A percentile compares a stretch with the other conserved stretches of the same genome.
Evolutionary conservation across 2,888 invertebrate genomes (phyloP).

Genomic region (Caenorhabditis panamensis): DNA sequence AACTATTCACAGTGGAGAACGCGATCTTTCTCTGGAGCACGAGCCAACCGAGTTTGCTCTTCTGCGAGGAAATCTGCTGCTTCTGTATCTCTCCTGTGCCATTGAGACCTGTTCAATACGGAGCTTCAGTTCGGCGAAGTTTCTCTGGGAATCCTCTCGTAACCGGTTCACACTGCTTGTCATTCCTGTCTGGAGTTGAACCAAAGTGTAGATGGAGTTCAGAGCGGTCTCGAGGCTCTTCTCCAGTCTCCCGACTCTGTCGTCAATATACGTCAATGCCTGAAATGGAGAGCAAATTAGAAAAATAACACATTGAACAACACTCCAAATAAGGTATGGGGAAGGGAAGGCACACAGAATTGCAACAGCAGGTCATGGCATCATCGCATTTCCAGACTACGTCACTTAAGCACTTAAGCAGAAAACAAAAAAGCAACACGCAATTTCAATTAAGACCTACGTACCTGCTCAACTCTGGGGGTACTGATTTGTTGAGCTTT

Average conservation of each 20-base stretch:
- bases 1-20: conserved; percentile 29
- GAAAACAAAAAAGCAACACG: neutral
- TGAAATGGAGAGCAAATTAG: neutral
- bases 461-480: conserved; percentile 56
- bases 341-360: neutral
- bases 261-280: conserved; percentile 68
- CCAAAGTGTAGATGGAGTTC: conserved; percentile 76
- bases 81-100: conserved; percentile 1
- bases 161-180: conserved; percentile 74
- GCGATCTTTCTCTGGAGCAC: conserved; percentile 33
- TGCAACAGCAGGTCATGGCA: neutral
- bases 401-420: conserved; percentile 5
- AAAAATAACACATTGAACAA: too few species aligned
- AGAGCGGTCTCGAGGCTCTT: conserved; percentile 80
- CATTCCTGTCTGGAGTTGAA: conserved; percentile 80
- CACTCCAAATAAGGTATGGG: neutral
- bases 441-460: neutral
- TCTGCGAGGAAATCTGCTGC: neutral
- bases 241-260: conserved; percentile 77
- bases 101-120: conserved; percentile 22
- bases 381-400: neutral
- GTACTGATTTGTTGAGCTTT: conserved; percentile 44
- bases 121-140: conserved; percentile 33
- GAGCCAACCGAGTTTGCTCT: neutral
- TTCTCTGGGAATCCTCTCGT: conserved; percentile 41